A percentile compares a stretch with the other conserved stretches of the same genome.
Evolutionary conservation across 2,797 vertebrate species (phyloP).

Genomic region (Garrulus glandarius): DNA sequence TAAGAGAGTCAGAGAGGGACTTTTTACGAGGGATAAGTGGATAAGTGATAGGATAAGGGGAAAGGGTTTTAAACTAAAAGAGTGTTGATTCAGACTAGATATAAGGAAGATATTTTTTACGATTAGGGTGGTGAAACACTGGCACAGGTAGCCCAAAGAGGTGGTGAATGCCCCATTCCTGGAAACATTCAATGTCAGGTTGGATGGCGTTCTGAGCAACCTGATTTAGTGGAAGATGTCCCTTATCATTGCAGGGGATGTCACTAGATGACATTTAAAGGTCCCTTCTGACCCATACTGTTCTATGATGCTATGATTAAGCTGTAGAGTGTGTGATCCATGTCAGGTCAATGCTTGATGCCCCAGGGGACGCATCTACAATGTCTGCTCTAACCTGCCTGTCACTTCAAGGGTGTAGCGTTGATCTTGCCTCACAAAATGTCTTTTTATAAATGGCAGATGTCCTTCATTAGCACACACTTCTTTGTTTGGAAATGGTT

Average conservation of each 20-base stretch:
- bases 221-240: not conserved
- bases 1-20: not conserved
- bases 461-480: conserved; percentile 20
- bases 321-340: not conserved
- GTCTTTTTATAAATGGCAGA: conserved; percentile 45
- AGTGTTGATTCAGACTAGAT: not conserved
- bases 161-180: not conserved
- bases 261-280: not conserved
- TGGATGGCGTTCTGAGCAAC: not conserved
- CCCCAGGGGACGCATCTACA: not conserved
- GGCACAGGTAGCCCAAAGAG: not conserved
- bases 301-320: not conserved
- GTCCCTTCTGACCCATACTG: not conserved
- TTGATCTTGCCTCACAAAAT: conserved; percentile 47
- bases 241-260: not conserved
- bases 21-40: not conserved
- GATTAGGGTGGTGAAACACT: not conserved
- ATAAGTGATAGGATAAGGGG: not conserved
- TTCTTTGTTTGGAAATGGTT: not conserved
- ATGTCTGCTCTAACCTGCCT: conserved; percentile 2
- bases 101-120: not conserved
- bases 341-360: not conserved
- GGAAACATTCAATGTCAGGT: not conserved
- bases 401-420: not conserved
- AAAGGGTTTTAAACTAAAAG: not conserved